A percentile compares a stretch with the other conserved stretches of the same genome.
These are phyloP conservation scores for Elymnias hypermnestra DNA, from an alignment of 1,140 invertebrate species.

Conservation along the genomic window DNA sequence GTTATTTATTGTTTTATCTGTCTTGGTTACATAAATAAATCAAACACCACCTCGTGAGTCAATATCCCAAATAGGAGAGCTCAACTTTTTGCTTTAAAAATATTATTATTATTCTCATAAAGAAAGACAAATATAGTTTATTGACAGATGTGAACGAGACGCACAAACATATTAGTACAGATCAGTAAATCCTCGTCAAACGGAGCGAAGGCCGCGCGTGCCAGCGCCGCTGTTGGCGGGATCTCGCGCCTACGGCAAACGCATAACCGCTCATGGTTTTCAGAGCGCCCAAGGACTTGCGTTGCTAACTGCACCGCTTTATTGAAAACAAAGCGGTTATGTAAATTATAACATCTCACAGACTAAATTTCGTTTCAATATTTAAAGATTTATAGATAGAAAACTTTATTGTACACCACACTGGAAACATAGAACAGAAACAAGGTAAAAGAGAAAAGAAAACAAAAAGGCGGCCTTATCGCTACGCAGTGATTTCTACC, in stretches of 20 bases:
- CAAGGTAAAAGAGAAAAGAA: no score
- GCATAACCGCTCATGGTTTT: slow-evolving; percentile 32
- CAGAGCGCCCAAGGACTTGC: slow-evolving; percentile 23
- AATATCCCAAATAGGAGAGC: no score
- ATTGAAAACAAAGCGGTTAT: neutral
- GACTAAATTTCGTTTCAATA: no score
- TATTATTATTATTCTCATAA: neutral
- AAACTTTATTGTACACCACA: no score
- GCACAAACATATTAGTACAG: slow-evolving; percentile 64
- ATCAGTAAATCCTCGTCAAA: slow-evolving; percentile 54
- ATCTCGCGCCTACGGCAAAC: slow-evolving; percentile 43
- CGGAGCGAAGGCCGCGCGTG: slow-evolving; percentile 49
- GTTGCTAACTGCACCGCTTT: slow-evolving; percentile 2
- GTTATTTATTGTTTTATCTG: no score
- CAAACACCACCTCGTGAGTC: no score
- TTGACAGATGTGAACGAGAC: slow-evolving; percentile 35
- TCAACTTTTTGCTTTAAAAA: neutral
- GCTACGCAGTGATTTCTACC: no score
- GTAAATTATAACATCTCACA: neutral
- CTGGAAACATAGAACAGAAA: no score
- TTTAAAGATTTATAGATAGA: no score
- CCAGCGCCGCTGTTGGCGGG: slow-evolving; percentile 39
- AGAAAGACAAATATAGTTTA: slow-evolving; percentile 14
- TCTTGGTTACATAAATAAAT: no score
- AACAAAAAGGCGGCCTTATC: no score